Percentiles rank a stretch among this genome's conserved stretches.
Evolutionary conservation across 2,797 vertebrate species (phyloP).

Genomic region (Molossus molossus): DNA sequence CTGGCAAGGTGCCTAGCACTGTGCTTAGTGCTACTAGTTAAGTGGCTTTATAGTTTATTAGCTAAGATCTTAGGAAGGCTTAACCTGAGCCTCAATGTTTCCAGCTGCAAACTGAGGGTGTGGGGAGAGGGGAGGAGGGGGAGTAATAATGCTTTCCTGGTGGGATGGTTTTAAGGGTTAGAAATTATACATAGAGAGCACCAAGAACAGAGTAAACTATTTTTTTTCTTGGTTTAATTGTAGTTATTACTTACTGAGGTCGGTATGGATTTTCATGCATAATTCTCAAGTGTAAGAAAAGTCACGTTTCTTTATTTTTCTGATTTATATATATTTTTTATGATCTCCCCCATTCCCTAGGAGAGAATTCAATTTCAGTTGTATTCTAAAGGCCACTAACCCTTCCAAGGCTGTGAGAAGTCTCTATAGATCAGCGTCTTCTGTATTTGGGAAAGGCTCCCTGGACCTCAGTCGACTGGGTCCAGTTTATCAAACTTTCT

Average conservation of each 20-base stretch:
- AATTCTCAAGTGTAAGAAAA: conserved; percentile 31
- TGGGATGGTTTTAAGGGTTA: neutral
- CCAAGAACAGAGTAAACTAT: neutral
- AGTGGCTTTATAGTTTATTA: conserved; percentile 35
- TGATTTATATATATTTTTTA: neutral
- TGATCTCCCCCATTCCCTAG: neutral
- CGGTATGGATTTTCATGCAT: neutral
- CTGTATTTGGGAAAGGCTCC: neutral
- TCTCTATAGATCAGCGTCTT: neutral
- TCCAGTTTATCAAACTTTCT: neutral
- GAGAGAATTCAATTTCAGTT: neutral
- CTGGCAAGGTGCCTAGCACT: neutral
- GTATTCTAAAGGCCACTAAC: neutral
- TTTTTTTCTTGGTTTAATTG: neutral
- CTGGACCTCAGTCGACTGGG: neutral
- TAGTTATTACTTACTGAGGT: neutral
- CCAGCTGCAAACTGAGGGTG: neutral
- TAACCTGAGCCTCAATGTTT: neutral
- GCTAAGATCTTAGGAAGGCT: neutral
- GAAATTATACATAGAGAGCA: neutral
- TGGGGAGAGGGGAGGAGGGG: neutral
- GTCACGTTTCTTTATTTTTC: conserved; percentile 28
- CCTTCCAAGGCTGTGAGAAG: neutral
- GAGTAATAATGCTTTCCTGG: neutral
- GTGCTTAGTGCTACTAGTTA: neutral